Conservation (phyloP, 1,140 invertebrate species). For the Drosophila saltans region DNA sequence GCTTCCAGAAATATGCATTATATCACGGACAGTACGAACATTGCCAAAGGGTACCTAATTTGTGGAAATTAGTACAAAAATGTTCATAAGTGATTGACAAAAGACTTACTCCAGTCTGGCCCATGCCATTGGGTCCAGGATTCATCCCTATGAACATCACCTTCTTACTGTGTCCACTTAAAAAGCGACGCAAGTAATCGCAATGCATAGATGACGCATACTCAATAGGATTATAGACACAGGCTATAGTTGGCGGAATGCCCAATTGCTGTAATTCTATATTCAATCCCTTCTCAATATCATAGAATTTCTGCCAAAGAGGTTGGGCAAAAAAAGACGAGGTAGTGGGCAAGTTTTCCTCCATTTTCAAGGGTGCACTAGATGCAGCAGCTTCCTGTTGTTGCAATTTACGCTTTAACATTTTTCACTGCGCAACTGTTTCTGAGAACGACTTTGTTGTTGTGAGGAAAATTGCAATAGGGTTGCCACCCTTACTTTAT, state of each 20-base stretch:
- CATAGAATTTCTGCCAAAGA: slow-evolving; percentile 61
- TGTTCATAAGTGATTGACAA: not conserved
- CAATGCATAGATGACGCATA: slow-evolving; percentile 91
- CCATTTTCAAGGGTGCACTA: not conserved
- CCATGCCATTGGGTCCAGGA: slow-evolving; percentile 97
- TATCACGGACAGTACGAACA: slow-evolving; percentile 89
- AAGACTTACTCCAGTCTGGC: slow-evolving; percentile 92
- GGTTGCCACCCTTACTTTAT: slow-evolving; percentile 41
- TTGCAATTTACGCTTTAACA: slow-evolving; percentile 60
- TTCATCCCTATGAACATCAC: slow-evolving; percentile 96
- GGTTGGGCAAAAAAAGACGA: slow-evolving; percentile 52
- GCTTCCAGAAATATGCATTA: slow-evolving; percentile 89
- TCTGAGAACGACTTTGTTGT: not conserved
- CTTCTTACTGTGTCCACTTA: slow-evolving; percentile 86
- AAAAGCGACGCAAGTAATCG: slow-evolving; percentile 88
- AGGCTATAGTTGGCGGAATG: slow-evolving; percentile 40
- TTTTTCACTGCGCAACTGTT: slow-evolving; percentile 1
- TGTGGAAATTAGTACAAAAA: not conserved
- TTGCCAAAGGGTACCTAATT: slow-evolving; percentile 94
- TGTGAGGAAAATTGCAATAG: slow-evolving; percentile 8
- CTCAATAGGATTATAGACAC: slow-evolving; percentile 92
- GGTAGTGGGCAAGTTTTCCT: not conserved
- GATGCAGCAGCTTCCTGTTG: slow-evolving; percentile 12
- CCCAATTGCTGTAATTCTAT: slow-evolving; percentile 19
- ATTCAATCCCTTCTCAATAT: slow-evolving; percentile 59